phyloP scores from a whole-genome alignment of 2,888 invertebrate genomes.

The Melinopterus prodromus region DNA sequence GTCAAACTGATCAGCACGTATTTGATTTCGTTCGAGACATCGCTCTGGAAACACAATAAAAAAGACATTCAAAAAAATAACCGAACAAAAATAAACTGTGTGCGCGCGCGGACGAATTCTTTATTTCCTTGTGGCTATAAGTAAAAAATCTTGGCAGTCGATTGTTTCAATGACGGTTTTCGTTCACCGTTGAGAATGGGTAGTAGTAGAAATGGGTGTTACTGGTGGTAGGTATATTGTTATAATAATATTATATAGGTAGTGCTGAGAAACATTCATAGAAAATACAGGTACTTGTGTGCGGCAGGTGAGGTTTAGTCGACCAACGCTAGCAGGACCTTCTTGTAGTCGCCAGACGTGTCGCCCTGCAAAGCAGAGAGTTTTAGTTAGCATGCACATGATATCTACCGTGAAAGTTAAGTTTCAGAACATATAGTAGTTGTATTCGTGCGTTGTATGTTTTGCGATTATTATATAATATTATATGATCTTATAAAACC shows the following conservation, averaged over 20 bases:
- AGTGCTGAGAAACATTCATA: constrained; percentile 28
- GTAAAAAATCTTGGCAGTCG: constrained; percentile 48
- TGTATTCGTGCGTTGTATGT: too few species aligned
- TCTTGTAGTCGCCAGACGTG: constrained; percentile 93
- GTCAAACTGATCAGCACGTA: constrained; percentile 69
- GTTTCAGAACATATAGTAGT: neutral
- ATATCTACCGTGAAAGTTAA: neutral
- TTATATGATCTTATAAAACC: too few species aligned
- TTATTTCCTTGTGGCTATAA: neutral
- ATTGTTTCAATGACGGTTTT: constrained; percentile 45
- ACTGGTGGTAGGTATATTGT: constrained; percentile 27
- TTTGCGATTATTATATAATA: too few species aligned
- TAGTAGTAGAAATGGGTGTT: constrained; percentile 35
- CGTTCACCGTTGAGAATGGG: constrained; percentile 36
- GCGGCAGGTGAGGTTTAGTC: constrained; percentile 63
- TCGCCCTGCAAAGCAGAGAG: constrained; percentile 77
- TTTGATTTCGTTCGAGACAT: constrained; percentile 70
- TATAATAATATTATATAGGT: constrained; percentile 42
- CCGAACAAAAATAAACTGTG: constrained; percentile 32
- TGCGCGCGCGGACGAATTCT: constrained; percentile 25
- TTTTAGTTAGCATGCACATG: constrained; percentile 30
- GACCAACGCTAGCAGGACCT: constrained; percentile 85
- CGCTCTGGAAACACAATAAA: constrained; percentile 67
- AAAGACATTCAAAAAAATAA: constrained; percentile 49
- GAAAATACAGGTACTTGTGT: constrained; percentile 46